Evolutionary conservation across 92 coral and sea anemone species (phyloP).

Genomic region (Palythoa grandis): DNA sequence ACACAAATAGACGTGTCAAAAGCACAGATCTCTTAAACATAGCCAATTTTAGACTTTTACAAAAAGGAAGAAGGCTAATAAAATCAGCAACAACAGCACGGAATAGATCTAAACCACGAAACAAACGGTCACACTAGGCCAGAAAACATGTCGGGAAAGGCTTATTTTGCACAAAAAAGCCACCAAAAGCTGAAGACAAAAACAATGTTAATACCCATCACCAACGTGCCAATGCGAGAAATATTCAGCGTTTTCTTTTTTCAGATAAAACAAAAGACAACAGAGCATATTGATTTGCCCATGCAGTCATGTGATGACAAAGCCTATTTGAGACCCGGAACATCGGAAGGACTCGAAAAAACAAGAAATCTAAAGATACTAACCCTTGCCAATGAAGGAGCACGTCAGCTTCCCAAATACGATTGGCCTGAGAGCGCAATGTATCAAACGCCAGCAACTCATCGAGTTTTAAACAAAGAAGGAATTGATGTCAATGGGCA

Average conservation of each 20-base stretch:
- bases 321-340: slow-evolving; percentile 62
- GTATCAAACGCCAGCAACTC: background rate
- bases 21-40: slow-evolving; percentile 45
- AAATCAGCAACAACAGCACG: slow-evolving; percentile 66
- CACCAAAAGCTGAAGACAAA: slow-evolving; percentile 60
- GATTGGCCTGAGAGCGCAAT: slow-evolving; percentile 24
- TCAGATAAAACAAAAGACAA: slow-evolving; percentile 11
- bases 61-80: slow-evolving; percentile 41
- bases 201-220: slow-evolving; percentile 57
- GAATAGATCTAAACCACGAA: slow-evolving; percentile 62
- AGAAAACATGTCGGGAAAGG: slow-evolving; percentile 31
- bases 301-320: slow-evolving; percentile 55
- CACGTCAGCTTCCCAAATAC: slow-evolving; percentile 26
- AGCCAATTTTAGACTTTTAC: slow-evolving; percentile 49
- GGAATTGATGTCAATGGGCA: background rate
- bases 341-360: slow-evolving; percentile 42
- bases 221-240: slow-evolving; percentile 45
- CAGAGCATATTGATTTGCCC: slow-evolving; percentile 34
- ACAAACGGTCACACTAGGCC: slow-evolving; percentile 46
- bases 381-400: slow-evolving; percentile 17
- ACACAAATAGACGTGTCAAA: slow-evolving; percentile 51
- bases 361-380: slow-evolving; percentile 12
- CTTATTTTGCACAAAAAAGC: slow-evolving; percentile 56
- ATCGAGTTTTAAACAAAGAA: slow-evolving; percentile 14
- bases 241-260: slow-evolving; percentile 17